These are phyloP conservation scores for Crotalus viridis DNA, from an alignment of 2,113 vertebrate species.

Conservation along the genomic window DNA sequence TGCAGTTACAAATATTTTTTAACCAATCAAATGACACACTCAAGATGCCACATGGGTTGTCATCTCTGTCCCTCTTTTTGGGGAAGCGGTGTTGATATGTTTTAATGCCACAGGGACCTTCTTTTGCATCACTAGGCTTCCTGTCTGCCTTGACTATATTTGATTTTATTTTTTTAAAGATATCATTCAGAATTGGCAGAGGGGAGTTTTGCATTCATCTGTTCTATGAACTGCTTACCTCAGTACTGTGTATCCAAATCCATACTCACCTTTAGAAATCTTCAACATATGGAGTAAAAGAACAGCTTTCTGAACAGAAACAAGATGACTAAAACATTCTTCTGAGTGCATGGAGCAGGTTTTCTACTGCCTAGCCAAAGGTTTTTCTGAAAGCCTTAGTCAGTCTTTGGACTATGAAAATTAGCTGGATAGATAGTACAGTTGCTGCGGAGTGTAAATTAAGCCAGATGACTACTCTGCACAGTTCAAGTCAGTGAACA, in stretches of 20 bases:
- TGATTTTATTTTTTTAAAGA: not conserved
- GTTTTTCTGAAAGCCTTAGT: not conserved
- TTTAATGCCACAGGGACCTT: not conserved
- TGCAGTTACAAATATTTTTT: not conserved
- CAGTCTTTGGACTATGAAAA: not conserved
- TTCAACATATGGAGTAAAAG: not conserved
- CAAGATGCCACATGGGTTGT: constrained; percentile 23
- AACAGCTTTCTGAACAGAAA: not conserved
- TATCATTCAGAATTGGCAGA: not conserved
- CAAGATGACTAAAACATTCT: not conserved
- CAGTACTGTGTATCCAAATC: not conserved
- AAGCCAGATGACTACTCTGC: not conserved
- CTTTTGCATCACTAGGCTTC: not conserved
- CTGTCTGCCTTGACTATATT: not conserved
- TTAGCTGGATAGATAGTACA: not conserved
- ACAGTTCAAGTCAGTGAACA: not conserved
- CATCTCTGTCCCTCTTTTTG: not conserved
- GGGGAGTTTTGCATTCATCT: too few relatives aligned
- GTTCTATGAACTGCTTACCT: not conserved
- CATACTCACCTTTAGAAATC: not conserved
- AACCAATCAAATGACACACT: constrained; percentile 17
- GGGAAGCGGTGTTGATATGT: not conserved
- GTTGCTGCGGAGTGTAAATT: not conserved
- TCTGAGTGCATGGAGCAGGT: not conserved
- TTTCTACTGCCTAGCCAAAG: not conserved